Evolutionary conservation across 2,113 vertebrate genomes (phyloP).

Genomic region (Otocyon megalotis): DNA sequence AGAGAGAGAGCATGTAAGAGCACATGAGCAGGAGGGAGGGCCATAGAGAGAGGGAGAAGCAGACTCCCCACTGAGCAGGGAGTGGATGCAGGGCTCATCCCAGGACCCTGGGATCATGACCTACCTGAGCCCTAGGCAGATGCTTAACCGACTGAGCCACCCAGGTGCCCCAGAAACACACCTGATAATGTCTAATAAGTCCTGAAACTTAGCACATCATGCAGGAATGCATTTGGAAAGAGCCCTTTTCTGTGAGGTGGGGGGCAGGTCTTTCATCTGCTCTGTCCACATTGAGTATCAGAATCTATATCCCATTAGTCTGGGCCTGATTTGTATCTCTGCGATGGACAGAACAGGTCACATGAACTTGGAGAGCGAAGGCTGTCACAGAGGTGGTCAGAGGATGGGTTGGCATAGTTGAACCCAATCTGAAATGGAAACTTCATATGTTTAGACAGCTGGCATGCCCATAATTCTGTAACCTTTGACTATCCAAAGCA

Average conservation of each 20-base stretch:
- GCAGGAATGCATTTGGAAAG: neutral
- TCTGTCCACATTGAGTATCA: neutral
- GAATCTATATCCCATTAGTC: neutral
- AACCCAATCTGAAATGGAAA: conserved; percentile 48
- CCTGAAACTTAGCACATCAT: neutral
- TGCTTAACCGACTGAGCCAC: no score
- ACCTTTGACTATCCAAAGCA: conserved; percentile 10
- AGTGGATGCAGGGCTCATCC: no score
- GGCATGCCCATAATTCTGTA: neutral
- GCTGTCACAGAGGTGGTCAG: conserved; percentile 18
- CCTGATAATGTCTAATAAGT: neutral
- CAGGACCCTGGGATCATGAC: no score
- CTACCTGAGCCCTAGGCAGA: no score
- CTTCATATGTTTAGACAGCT: conserved; percentile 27
- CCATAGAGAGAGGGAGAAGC: no score
- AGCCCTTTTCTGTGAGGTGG: neutral
- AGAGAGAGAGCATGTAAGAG: no score
- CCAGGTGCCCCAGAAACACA: no score
- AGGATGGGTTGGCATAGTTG: conserved; percentile 7
- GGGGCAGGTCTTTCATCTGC: neutral
- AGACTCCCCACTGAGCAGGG: no score
- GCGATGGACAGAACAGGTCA: neutral
- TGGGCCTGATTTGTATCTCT: neutral
- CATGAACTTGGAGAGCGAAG: neutral
- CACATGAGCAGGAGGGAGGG: no score